Percentiles rank a stretch among this genome's conserved stretches.
phyloP scores from a whole-genome alignment of 2,797 vertebrate genomes.

The Sus cebifrons region DNA sequence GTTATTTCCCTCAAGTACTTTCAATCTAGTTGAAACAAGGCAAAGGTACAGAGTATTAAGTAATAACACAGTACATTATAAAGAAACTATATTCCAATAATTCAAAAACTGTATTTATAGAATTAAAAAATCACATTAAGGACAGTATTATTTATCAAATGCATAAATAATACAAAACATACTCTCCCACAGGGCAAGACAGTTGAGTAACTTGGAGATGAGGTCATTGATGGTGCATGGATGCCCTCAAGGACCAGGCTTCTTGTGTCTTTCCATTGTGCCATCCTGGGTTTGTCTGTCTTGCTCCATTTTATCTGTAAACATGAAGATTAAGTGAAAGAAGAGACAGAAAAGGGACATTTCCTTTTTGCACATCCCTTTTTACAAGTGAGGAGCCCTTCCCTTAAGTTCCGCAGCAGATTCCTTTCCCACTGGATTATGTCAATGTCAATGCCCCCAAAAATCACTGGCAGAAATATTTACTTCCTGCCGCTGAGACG shows the following conservation, averaged over 20 bases:
- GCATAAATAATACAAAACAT: not conserved
- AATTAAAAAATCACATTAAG: not conserved
- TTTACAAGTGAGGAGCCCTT: not conserved
- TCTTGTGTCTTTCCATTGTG: slow-evolving; percentile 8
- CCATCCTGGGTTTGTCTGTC: not conserved
- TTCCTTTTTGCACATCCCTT: not conserved
- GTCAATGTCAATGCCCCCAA: not conserved
- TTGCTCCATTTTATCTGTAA: not conserved
- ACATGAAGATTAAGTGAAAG: not conserved
- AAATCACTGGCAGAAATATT: not conserved
- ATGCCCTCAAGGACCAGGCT: not conserved
- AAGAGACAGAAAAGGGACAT: not conserved
- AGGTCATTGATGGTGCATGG: not conserved
- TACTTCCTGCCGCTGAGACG: not conserved
- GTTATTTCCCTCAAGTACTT: not conserved
- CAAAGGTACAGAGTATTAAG: not conserved
- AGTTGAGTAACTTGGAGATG: not conserved
- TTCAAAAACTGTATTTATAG: too few relatives aligned
- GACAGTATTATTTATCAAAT: not conserved
- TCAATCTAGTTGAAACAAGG: not conserved
- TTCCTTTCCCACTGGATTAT: not conserved
- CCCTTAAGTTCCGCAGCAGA: not conserved
- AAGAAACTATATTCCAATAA: too few relatives aligned
- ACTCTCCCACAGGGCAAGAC: not conserved
- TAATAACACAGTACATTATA: not conserved